Evolutionary conservation across 1,140 invertebrate species (phyloP).

Genomic region (Zeugodacus cucurbitae): DNA sequence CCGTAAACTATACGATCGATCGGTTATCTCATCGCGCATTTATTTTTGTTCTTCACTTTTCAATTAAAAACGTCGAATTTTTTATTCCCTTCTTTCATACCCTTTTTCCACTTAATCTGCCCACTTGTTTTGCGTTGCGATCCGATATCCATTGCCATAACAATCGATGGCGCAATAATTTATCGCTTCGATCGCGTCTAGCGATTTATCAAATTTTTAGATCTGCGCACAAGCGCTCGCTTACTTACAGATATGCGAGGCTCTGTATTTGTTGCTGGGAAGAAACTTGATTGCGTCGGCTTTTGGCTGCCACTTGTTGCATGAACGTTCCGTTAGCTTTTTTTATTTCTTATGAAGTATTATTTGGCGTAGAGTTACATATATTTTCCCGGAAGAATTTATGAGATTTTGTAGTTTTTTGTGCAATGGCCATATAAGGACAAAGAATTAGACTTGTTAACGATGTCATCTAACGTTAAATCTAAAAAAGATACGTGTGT

Average conservation of each 20-base stretch:
- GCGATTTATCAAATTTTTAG: conserved; percentile 45
- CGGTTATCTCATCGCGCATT: background rate
- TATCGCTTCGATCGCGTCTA: conserved; percentile 43
- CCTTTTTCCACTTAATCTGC: background rate
- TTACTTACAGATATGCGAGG: background rate
- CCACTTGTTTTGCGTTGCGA: background rate
- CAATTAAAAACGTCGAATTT: conserved; percentile 32
- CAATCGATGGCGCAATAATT: conserved; percentile 45
- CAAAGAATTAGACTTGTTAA: too few relatives aligned
- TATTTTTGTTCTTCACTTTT: conserved; percentile 6
- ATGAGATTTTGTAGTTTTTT: too few relatives aligned
- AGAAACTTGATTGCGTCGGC: background rate
- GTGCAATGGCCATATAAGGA: too few relatives aligned
- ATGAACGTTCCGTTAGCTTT: background rate
- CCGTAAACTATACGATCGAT: background rate
- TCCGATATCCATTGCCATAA: background rate
- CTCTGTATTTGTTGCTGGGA: background rate
- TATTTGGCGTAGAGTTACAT: too few relatives aligned
- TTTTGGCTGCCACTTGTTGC: background rate
- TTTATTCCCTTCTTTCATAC: background rate
- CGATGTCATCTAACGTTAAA: too few relatives aligned
- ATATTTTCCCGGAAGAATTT: too few relatives aligned
- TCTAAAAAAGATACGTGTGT: too few relatives aligned
- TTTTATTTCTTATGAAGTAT: background rate
- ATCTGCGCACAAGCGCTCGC: background rate